Percentiles rank a stretch among this genome's conserved stretches.
These are phyloP conservation scores for Prietella phreatophila DNA, from an alignment of 2,113 vertebrate genomes.

Conservation along the genomic window DNA sequence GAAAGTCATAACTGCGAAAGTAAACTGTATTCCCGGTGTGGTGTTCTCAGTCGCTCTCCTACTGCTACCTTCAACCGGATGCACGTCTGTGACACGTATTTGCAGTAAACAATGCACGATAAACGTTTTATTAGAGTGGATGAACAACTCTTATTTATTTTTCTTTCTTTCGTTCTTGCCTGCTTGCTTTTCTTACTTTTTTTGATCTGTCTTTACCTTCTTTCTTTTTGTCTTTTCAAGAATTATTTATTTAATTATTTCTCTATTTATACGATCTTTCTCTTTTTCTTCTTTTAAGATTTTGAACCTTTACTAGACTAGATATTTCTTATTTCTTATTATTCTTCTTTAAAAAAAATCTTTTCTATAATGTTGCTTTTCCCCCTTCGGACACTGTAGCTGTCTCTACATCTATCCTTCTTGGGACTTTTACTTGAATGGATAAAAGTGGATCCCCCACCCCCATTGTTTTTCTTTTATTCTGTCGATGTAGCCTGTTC, in stretches of 20 bases:
- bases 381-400: background rate
- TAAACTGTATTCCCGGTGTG: too few relatives aligned
- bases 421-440: background rate
- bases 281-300: background rate
- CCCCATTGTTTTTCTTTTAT: background rate
- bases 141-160: background rate
- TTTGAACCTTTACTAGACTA: too few relatives aligned
- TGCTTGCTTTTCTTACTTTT: background rate
- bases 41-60: background rate
- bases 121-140: background rate
- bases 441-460: background rate
- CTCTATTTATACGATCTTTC: background rate
- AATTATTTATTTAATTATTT: background rate
- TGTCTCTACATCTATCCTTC: background rate
- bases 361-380: background rate
- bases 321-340: background rate
- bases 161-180: background rate
- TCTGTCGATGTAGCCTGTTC: background rate
- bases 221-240: background rate
- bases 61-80: background rate
- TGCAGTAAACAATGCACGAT: too few relatives aligned
- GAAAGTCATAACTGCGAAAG: background rate
- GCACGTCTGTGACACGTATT: background rate
- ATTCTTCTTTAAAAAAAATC: background rate
- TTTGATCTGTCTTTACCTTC: too few relatives aligned